Base-by-base conservation (phyloP, 2,888 invertebrate species). In the Strigamia crassipes region DNA sequence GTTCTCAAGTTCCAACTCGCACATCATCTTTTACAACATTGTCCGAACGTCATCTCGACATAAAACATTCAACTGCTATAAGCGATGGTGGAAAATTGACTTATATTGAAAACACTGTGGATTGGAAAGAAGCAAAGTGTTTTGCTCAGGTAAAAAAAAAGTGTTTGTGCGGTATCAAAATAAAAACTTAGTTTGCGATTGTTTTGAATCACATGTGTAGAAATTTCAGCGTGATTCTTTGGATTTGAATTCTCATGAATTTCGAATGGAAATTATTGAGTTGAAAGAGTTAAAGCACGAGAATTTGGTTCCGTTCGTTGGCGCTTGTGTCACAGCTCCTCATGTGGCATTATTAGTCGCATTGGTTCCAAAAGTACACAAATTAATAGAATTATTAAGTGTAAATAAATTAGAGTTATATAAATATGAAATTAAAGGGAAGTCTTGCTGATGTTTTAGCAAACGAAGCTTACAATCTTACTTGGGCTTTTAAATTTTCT, bases 401-500 rank as follows among this genome's bases (percentile, higher is more conserved):
- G 27, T 27, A 27, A 27, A 27, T 27, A 27, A 27, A 3, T 27
- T 27, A 1, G 13, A 56, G n/a, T 56, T 10, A n/a, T 56, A n/a
- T 10, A 61, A 61, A 1, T n/a, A 34, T 34, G 2, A 34, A 21
- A 41, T 79, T 42, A 10, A 42, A 81, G 77, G 81, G 81, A 41
- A 81, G 77, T 38, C n/a, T 81, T 42, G 12, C 31, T 27, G 77
- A 66, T 31, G 9, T 81, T 15, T 38, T 81, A 12, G 5, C 5
- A 9, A 81, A 12, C n/a, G 34, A 81, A 31, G n/a, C 61, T 77
- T 77, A 42, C n/a, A 73, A 34, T 21, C 21, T 81, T 18, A 77
- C 73, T 38, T 81, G 81, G 81, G 23, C 27, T 9, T 81, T 81
- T 73, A 81, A 81, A 23, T 77, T 38, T 77, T 77, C 81, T 15